A percentile compares a stretch with the other conserved stretches of the same genome.
phyloP scores from a whole-genome alignment of 2,888 invertebrate genomes.

The Smittia sp. region DNA sequence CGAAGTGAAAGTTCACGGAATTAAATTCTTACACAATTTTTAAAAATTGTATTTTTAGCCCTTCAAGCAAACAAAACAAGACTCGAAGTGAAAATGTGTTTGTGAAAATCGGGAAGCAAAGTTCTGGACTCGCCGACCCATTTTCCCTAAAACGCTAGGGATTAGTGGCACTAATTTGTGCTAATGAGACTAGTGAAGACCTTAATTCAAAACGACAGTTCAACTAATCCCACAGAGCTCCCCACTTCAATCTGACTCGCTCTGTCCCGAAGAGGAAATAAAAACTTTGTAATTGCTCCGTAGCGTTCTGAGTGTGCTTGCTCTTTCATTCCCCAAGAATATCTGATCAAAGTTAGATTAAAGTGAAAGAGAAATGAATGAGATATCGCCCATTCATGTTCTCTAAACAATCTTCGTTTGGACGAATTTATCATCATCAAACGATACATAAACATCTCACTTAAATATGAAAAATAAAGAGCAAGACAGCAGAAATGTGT shows the following conservation, averaged over 20 bases:
- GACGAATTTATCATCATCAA: slow-evolving; percentile 19
- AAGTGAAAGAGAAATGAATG: slow-evolving; percentile 12
- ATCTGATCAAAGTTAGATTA: slow-evolving; percentile 33
- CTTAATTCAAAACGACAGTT: slow-evolving; percentile 18
- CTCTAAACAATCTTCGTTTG: neutral
- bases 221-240: slow-evolving; percentile 17
- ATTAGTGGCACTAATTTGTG: slow-evolving; percentile 30
- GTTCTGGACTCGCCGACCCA: neutral
- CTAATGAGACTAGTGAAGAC: slow-evolving; percentile 15
- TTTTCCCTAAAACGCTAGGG: neutral
- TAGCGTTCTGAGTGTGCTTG: neutral
- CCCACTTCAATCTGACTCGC: neutral
- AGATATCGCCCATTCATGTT: slow-evolving; percentile 10
- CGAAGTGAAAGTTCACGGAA: slow-evolving; percentile 26
- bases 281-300: neutral
- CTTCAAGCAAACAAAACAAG: slow-evolving; percentile 27
- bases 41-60: slow-evolving; percentile 29
- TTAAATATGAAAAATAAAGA: neutral
- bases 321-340: neutral
- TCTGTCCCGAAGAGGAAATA: neutral
- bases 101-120: slow-evolving; percentile 1
- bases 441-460: slow-evolving; percentile 11
- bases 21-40: slow-evolving; percentile 24
- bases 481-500: slow-evolving; percentile 16
- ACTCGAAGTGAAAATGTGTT: slow-evolving; percentile 20